A percentile compares a stretch with the other conserved stretches of the same genome.
Conservation (phyloP, 2,888 invertebrate species). For the Hyles lineata region DNA sequence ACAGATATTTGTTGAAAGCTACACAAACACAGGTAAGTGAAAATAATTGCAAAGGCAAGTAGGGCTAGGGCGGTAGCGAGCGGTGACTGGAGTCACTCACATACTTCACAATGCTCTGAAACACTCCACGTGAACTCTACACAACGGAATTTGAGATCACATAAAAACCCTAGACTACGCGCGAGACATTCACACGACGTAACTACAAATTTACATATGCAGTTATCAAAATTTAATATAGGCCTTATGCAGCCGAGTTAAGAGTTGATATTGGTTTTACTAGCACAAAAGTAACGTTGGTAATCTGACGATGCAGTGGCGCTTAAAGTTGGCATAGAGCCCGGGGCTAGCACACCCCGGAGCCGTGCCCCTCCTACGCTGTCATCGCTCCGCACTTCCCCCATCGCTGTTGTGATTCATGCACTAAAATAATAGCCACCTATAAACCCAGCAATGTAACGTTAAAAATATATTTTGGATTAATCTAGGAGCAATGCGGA, state of each 20-base stretch:
- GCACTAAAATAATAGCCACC: constrained; percentile 59
- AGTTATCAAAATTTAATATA: constrained; percentile 45
- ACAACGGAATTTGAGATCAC: constrained; percentile 68
- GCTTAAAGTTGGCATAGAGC: constrained; percentile 78
- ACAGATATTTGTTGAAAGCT: background rate
- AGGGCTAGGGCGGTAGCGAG: constrained; percentile 32
- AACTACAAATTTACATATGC: constrained; percentile 51
- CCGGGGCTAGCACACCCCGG: constrained; percentile 68
- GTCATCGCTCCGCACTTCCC: constrained; percentile 64
- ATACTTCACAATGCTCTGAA: constrained; percentile 54
- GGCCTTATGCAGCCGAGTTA: constrained; percentile 55
- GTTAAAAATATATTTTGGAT: constrained; percentile 47
- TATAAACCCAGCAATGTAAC: constrained; percentile 66
- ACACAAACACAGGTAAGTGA: background rate
- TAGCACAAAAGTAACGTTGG: constrained; percentile 51
- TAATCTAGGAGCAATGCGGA: constrained; percentile 48
- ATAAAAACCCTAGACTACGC: constrained; percentile 76
- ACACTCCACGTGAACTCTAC: constrained; percentile 62
- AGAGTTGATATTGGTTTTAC: constrained; percentile 43
- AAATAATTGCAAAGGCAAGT: constrained; percentile 39
- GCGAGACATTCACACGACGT: constrained; percentile 72
- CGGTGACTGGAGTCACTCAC: constrained; percentile 49
- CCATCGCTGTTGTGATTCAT: constrained; percentile 67
- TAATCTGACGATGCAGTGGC: constrained; percentile 74
- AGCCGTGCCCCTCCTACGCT: constrained; percentile 63